A percentile compares a stretch with the other conserved stretches of the same genome.
Evolutionary conservation across 2,113 vertebrate genomes (phyloP).

Genomic region (Cromileptes altivelis): DNA sequence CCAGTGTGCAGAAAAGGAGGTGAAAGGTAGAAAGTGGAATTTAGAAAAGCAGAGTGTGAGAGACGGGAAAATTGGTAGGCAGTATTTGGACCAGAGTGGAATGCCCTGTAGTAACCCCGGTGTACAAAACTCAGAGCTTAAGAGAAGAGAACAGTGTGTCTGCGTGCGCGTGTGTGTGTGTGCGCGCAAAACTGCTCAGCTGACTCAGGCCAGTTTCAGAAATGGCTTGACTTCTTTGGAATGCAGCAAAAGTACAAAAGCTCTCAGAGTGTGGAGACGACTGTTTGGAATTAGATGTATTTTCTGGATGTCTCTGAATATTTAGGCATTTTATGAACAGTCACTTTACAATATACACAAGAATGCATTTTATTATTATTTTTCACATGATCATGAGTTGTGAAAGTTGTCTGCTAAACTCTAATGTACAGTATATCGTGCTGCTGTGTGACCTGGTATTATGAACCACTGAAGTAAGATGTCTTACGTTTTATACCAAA

Average conservation of each 20-base stretch:
- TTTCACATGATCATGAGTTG: background rate
- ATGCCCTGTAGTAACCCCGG: constrained; percentile 70
- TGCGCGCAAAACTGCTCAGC: constrained; percentile 6
- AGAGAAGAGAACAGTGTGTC: background rate
- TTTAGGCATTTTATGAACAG: background rate
- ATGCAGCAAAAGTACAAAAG: constrained; percentile 51
- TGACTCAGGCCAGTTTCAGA: constrained; percentile 51
- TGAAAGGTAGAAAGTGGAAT: constrained; percentile 1
- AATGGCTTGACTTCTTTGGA: constrained; percentile 56
- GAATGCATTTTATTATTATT: background rate
- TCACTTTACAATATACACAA: background rate
- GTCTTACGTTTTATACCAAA: background rate
- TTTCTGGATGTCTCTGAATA: background rate
- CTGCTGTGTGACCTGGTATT: background rate
- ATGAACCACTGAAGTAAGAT: background rate
- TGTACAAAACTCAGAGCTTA: constrained; percentile 4
- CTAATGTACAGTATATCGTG: background rate
- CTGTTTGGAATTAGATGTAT: background rate
- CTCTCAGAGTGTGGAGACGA: background rate
- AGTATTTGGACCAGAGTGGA: constrained; percentile 66
- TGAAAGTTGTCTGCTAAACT: background rate
- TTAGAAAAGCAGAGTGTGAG: background rate
- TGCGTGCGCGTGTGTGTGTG: background rate
- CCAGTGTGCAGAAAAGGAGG: background rate
- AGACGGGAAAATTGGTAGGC: background rate